Conservation (phyloP, 2,888 invertebrate genomes). For the Oegoconia quadripuncta region DNA sequence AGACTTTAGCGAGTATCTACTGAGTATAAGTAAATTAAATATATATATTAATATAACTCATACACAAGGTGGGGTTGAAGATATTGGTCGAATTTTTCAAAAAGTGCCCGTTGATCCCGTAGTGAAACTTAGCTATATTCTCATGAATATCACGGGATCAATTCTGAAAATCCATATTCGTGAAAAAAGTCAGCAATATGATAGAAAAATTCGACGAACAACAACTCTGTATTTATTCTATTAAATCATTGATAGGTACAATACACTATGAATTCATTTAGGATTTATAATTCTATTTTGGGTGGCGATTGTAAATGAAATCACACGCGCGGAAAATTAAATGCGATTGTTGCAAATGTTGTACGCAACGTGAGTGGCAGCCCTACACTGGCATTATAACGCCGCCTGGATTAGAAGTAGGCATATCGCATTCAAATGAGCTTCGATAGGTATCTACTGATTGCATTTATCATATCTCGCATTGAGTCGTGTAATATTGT, state of each 20-base stretch:
- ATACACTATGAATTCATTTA: neutral
- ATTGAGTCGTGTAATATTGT: conserved; percentile 9
- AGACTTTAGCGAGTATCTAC: conserved; percentile 44
- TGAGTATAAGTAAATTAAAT: too few relatives aligned
- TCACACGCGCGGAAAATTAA: conserved; percentile 74
- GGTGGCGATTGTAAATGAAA: conserved; percentile 39
- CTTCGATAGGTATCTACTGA: conserved; percentile 18
- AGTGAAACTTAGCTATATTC: too few relatives aligned
- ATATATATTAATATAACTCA: too few relatives aligned
- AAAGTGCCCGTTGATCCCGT: too few relatives aligned
- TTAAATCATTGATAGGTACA: too few relatives aligned
- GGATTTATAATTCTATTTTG: conserved; percentile 47
- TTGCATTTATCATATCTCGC: conserved; percentile 13
- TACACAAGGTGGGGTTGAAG: too few relatives aligned
- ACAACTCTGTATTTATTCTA: too few relatives aligned
- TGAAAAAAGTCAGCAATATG: too few relatives aligned
- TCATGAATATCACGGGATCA: too few relatives aligned
- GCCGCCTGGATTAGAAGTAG: conserved; percentile 42
- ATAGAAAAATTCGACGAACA: too few relatives aligned
- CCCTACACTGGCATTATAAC: conserved; percentile 30
- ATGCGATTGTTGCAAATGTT: conserved; percentile 61
- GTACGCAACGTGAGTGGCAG: conserved; percentile 41
- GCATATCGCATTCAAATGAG: conserved; percentile 26
- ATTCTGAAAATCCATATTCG: too few relatives aligned
- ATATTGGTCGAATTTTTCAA: too few relatives aligned